These are phyloP conservation scores for Amphimallon solstitiale DNA, from an alignment of 2,888 invertebrate species.

Conservation along the genomic window DNA sequence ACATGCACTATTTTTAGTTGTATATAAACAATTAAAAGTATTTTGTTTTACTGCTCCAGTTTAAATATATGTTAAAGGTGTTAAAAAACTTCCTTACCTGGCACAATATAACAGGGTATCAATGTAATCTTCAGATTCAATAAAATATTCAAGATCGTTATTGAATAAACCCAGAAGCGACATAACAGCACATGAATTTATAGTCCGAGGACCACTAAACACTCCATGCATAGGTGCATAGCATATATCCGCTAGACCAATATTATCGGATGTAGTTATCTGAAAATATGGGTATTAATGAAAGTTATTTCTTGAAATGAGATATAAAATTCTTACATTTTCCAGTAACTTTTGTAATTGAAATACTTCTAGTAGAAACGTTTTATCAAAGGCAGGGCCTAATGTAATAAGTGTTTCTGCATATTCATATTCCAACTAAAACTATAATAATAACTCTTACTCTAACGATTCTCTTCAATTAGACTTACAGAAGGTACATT, in stretches of 20 bases:
- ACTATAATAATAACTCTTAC: slow-evolving; percentile 26
- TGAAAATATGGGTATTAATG: slow-evolving; percentile 47
- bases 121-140: slow-evolving; percentile 59
- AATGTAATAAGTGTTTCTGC: slow-evolving; percentile 65
- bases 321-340: slow-evolving; percentile 60
- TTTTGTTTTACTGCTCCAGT: too few species aligned
- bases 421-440: slow-evolving; percentile 52
- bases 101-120: slow-evolving; percentile 65
- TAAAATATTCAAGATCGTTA: slow-evolving; percentile 66
- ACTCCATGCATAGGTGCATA: slow-evolving; percentile 81
- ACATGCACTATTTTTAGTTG: too few species aligned
- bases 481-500: slow-evolving; percentile 66
- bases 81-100: slow-evolving; percentile 63
- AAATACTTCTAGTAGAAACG: slow-evolving; percentile 79
- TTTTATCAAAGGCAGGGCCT: slow-evolving; percentile 83
- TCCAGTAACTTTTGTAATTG: slow-evolving; percentile 75
- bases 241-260: slow-evolving; percentile 78
- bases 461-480: neutral
- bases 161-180: slow-evolving; percentile 85
- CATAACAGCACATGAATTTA: slow-evolving; percentile 81
- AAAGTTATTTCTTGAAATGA: neutral
- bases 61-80: too few species aligned
- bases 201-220: slow-evolving; percentile 67
- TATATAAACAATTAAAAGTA: too few species aligned
- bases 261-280: slow-evolving; percentile 67